phyloP scores from a whole-genome alignment of 2,797 vertebrate genomes.

The Gila robusta region DNA sequence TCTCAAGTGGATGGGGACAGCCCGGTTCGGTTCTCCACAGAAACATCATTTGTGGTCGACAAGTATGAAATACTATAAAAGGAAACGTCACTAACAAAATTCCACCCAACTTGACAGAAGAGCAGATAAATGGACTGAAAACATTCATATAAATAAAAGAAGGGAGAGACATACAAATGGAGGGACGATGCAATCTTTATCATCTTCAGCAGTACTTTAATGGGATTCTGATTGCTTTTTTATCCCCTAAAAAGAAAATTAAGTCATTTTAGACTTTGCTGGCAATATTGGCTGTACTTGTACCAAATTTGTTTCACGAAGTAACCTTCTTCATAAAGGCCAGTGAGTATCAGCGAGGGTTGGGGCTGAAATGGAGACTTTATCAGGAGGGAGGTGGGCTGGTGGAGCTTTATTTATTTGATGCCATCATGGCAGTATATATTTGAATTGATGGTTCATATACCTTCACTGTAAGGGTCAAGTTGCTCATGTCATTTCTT shows the following conservation, averaged over 20 bases:
- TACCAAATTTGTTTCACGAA: conserved; percentile 47
- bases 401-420: conserved; percentile 44
- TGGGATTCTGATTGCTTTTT: conserved; percentile 46
- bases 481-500: conserved; percentile 37
- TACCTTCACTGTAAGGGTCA: conserved; percentile 47
- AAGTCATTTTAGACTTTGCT: conserved; percentile 37
- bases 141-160: conserved; percentile 54
- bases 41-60: conserved; percentile 89
- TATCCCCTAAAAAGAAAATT: conserved; percentile 11
- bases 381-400: background rate
- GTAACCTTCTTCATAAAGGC: background rate
- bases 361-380: conserved; percentile 23
- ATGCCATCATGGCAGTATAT: conserved; percentile 16
- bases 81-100: conserved; percentile 32
- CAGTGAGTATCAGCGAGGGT: conserved; percentile 22
- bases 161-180: conserved; percentile 46
- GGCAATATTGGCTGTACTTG: conserved; percentile 60
- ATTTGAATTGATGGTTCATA: conserved; percentile 42
- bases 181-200: conserved; percentile 56
- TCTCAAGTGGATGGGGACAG: conserved; percentile 86
- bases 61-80: conserved; percentile 90
- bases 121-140: conserved; percentile 58
- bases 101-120: conserved; percentile 44
- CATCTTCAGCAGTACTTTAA: conserved; percentile 59
- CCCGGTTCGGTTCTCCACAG: conserved; percentile 86